These are phyloP conservation scores for Xanthorhoe designata DNA, from an alignment of 2,888 invertebrate genomes.

Conservation along the genomic window DNA sequence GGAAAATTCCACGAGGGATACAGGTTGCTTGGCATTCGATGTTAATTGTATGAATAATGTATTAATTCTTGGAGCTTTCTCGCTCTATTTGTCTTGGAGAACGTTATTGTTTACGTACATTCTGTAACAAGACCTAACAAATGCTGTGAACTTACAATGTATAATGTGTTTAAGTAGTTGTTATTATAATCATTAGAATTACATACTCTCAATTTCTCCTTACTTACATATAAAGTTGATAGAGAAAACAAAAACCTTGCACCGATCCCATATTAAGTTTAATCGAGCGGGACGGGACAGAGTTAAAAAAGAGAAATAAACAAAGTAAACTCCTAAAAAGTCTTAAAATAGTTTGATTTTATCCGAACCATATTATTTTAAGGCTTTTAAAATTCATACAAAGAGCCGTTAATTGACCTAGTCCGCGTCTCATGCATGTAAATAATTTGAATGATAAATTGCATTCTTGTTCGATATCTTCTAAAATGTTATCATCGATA, in stretches of 20 bases:
- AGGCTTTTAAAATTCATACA: conserved; percentile 11
- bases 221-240: too few species aligned
- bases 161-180: too few species aligned
- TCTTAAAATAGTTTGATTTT: too few species aligned
- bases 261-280: too few species aligned
- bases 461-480: conserved; percentile 2
- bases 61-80: conserved; percentile 46
- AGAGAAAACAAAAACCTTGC: too few species aligned
- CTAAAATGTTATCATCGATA: not conserved
- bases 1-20: conserved; percentile 20
- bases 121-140: not conserved
- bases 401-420: conserved; percentile 64
- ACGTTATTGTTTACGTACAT: conserved; percentile 20
- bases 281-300: too few species aligned
- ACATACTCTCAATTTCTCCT: too few species aligned
- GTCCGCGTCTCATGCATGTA: conserved; percentile 47
- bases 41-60: conserved; percentile 37
- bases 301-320: not conserved
- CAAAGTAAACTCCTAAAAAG: too few species aligned
- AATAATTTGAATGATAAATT: conserved; percentile 33
- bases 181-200: too few species aligned
- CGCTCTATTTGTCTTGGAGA: conserved; percentile 54
- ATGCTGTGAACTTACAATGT: not conserved
- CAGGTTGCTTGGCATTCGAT: conserved; percentile 14
- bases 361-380: not conserved